A percentile compares a stretch with the other conserved stretches of the same genome.
phyloP scores from a whole-genome alignment of 2,113 vertebrate genomes.

The Steatornis caripensis region DNA sequence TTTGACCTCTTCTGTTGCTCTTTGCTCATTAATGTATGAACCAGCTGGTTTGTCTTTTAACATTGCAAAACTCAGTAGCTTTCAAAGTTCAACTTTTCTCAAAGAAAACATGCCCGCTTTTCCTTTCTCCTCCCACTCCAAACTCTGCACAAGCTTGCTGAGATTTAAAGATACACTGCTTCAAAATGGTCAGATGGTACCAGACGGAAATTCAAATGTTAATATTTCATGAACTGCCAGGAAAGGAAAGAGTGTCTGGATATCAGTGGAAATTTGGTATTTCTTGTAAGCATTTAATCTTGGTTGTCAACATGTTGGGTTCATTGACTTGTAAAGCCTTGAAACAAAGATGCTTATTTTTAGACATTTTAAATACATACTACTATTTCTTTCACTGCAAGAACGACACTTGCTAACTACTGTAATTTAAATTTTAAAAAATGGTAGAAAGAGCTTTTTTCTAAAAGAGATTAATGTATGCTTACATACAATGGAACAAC shows the following conservation, averaged over 20 bases:
- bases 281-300: neutral
- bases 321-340: neutral
- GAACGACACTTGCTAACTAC: neutral
- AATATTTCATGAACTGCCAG: neutral
- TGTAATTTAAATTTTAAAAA: neutral
- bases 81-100: neutral
- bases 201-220: neutral
- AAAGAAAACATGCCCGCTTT: neutral
- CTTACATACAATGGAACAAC: neutral
- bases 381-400: neutral
- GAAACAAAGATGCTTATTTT: neutral
- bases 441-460: neutral
- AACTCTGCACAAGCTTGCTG: neutral
- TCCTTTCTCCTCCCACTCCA: neutral
- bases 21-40: neutral
- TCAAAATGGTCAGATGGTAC: neutral
- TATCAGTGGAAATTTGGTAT: neutral
- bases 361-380: neutral
- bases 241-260: neutral
- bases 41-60: neutral
- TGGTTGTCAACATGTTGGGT: neutral
- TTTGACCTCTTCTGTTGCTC: constrained; percentile 27
- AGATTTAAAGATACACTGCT: neutral
- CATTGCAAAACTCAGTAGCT: neutral
- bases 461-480: neutral